Evolutionary conservation across 2,797 vertebrate genomes (phyloP), one percentile per base, ranked within the genome.

Genomic region (Spinibarbus caldwelli): DNA sequence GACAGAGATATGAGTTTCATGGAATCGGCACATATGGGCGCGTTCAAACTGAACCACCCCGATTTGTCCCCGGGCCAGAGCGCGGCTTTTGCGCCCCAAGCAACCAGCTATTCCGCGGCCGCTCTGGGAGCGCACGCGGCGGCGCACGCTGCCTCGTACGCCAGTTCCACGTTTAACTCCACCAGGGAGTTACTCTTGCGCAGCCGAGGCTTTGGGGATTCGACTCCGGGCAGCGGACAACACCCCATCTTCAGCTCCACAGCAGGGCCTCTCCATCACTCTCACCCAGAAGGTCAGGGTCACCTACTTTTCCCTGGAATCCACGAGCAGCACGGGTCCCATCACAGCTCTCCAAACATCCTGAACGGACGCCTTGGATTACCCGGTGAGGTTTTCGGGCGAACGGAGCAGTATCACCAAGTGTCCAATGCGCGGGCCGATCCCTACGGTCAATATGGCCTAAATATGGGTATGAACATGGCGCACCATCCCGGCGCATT

Each of bases 391-490:
- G 95, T 96, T 68, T 97, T 96, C 88, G 96, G 95, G 52, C 95
- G 96, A 57, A 95, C 96, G 49, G 96, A 97, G 70, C 96, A 97
- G 88, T 97, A 96, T 88, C 95, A 96, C 43, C 96, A 96, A 87
- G 96, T 96, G 88, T 92, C 95, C 91, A 96, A 96, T 87, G 94
- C 96, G 79, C 93, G 96, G 93, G 95, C 94, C 86, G 96, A 97
- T 91, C 96, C 96, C 3, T 97, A 96, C 89, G 92, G 95, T 17
- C 96, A 97, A 88, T 97, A 97, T 52, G 96, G 96, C 93, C 96
- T 96, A 93, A 96, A 96, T 91, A 96, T 96, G 96, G 94, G 95
- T 85, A 96, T 96, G 95, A 96, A 96, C 88, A 95, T 96, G 93
- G 93, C 94, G 57, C 96, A 96, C 82, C 96, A 96, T 90, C 95